phyloP scores from a whole-genome alignment of 2,113 vertebrate species.

The Macheiramphus alcinus region DNA sequence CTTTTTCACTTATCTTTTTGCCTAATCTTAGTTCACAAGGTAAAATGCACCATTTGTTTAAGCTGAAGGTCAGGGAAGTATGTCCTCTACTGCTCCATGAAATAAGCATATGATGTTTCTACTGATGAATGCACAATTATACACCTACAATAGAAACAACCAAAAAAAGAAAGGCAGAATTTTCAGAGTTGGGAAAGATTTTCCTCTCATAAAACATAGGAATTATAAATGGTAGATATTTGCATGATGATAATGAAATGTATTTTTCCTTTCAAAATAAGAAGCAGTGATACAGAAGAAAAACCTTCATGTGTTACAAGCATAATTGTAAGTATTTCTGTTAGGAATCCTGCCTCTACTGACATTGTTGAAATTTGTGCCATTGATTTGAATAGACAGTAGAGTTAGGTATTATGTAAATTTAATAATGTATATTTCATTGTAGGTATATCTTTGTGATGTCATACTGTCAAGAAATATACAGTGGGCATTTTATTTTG shows the following conservation, averaged over 20 bases:
- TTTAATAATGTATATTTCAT: not conserved
- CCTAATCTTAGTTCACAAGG: not conserved
- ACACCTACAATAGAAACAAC: not conserved
- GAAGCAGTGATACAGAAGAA: not conserved
- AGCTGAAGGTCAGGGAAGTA: not conserved
- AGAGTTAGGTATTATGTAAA: not conserved
- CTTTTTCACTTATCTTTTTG: not conserved
- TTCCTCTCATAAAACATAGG: not conserved
- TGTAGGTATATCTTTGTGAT: not conserved
- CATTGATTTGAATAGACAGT: not conserved
- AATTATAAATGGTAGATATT: not conserved
- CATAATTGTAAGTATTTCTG: not conserved
- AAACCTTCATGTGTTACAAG: rapidly evolving
- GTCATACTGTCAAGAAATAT: not conserved
- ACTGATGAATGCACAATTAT: not conserved
- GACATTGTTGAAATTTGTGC: not conserved
- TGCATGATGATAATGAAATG: not conserved
- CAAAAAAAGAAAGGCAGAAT: not conserved
- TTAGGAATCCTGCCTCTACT: not conserved
- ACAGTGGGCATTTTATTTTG: not conserved
- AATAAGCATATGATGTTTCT: not conserved
- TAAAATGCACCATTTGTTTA: not conserved
- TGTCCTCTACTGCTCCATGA: not conserved
- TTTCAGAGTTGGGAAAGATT: not conserved
- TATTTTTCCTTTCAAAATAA: not conserved